Conservation (phyloP, 2,888 invertebrate species). For the Hydrotaea diabolus region DNA sequence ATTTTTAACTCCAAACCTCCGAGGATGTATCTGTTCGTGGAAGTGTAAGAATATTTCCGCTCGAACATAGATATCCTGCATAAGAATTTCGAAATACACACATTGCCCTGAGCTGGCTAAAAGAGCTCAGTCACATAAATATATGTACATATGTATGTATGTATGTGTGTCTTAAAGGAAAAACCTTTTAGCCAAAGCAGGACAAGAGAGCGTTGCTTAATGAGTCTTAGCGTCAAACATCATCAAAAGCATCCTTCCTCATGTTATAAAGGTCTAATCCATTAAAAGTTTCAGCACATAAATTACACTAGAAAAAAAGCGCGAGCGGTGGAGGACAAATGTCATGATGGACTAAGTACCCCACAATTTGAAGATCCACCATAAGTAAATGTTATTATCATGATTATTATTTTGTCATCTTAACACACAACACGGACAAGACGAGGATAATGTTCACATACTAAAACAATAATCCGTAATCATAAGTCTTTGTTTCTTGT, state of each 20-base stretch:
- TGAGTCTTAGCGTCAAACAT: neutral
- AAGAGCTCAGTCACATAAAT: neutral
- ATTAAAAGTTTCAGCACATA: constrained; percentile 5
- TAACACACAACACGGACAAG: neutral
- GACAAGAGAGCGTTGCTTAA: neutral
- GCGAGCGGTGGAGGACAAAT: neutral
- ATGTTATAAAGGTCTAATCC: neutral
- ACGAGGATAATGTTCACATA: neutral
- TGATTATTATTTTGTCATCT: neutral
- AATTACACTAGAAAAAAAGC: neutral
- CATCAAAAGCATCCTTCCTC: neutral
- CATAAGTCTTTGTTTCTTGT: neutral
- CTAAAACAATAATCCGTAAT: constrained; percentile 10
- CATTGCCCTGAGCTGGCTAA: neutral
- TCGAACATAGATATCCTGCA: no score
- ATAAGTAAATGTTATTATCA: no score
- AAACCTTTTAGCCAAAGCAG: no score
- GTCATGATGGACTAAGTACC: no score
- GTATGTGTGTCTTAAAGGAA: no score
- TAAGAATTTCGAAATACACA: no score
- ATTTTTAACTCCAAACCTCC: no score
- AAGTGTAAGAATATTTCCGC: no score
- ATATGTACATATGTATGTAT: no score
- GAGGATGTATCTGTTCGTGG: no score
- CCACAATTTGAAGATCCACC: no score